phyloP scores from a whole-genome alignment of 2,113 vertebrate genomes.

The Danio rerio region DNA sequence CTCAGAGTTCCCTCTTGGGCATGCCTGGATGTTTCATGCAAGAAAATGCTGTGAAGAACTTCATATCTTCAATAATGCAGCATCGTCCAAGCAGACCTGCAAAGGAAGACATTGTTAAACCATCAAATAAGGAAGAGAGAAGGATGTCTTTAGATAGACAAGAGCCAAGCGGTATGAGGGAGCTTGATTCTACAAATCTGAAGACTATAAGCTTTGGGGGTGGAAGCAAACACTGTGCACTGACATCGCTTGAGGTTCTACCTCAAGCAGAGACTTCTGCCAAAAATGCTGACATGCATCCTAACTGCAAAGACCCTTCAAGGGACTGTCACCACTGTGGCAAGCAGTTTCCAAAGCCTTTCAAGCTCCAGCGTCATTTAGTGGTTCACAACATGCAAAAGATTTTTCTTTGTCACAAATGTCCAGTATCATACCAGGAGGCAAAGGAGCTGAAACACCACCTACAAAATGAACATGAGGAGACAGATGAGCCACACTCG shows the following conservation, averaged over 20 bases:
- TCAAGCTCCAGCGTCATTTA: slow-evolving; percentile 96
- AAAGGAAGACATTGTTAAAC: slow-evolving; percentile 69
- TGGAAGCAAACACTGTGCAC: slow-evolving; percentile 65
- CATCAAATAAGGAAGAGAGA: slow-evolving; percentile 63
- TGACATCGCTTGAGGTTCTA: slow-evolving; percentile 72
- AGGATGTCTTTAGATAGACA: slow-evolving; percentile 66
- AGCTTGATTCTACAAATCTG: slow-evolving; percentile 61
- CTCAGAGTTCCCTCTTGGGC: slow-evolving; percentile 81
- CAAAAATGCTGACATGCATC: slow-evolving; percentile 83
- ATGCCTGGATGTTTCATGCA: slow-evolving; percentile 82
- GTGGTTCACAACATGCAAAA: slow-evolving; percentile 96
- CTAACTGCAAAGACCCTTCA: slow-evolving; percentile 94
- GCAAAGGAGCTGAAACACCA: slow-evolving; percentile 86
- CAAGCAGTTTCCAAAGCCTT: slow-evolving; percentile 97
- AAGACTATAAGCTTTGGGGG: slow-evolving; percentile 68
- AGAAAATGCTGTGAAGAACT: slow-evolving; percentile 81
- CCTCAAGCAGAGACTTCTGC: slow-evolving; percentile 74
- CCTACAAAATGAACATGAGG: slow-evolving; percentile 82
- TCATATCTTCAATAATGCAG: slow-evolving; percentile 87
- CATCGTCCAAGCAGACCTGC: slow-evolving; percentile 76
- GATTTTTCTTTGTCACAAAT: slow-evolving; percentile 92
- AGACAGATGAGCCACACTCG: slow-evolving; percentile 83
- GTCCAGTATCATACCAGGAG: slow-evolving; percentile 90
- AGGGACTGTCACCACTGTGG: slow-evolving; percentile 98
- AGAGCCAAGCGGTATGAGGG: slow-evolving; percentile 67